Conservation (phyloP, 2,888 invertebrate species). For the Drosophila acutilabella region DNA sequence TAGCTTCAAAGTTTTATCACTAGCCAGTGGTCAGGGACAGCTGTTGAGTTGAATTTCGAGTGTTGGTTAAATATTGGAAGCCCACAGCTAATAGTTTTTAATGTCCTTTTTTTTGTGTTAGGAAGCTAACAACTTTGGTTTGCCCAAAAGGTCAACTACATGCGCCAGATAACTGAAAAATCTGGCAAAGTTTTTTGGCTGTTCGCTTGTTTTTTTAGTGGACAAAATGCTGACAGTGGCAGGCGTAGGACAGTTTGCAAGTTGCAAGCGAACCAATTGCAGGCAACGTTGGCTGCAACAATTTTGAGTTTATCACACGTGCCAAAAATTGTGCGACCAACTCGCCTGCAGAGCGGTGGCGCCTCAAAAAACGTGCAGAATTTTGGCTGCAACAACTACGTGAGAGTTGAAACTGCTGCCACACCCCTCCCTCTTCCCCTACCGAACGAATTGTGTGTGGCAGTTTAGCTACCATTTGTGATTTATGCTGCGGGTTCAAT, state of each 20-base stretch:
- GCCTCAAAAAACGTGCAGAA: slow-evolving; percentile 51
- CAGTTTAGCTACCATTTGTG: slow-evolving; percentile 50
- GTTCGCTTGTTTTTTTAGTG: slow-evolving; percentile 17
- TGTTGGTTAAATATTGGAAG: slow-evolving; percentile 39
- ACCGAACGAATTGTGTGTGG: slow-evolving; percentile 7
- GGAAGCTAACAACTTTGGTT: slow-evolving; percentile 29
- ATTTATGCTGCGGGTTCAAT: slow-evolving; percentile 76
- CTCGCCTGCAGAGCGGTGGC: slow-evolving; percentile 53
- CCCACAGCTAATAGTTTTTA: slow-evolving; percentile 74
- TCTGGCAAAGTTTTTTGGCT: slow-evolving; percentile 53
- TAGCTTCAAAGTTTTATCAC: slow-evolving; percentile 1
- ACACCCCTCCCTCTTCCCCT: neutral
- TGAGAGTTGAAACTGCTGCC: slow-evolving; percentile 56
- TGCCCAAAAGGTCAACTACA: slow-evolving; percentile 73
- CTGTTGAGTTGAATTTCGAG: neutral
- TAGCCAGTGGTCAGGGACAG: neutral
- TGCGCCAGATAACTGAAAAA: slow-evolving; percentile 71
- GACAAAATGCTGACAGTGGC: slow-evolving; percentile 66
- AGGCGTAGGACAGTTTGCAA: slow-evolving; percentile 17
- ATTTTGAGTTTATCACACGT: slow-evolving; percentile 79
- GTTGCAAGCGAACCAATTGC: slow-evolving; percentile 48
- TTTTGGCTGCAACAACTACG: slow-evolving; percentile 52
- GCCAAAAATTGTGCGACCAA: slow-evolving; percentile 77
- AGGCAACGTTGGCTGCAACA: slow-evolving; percentile 61
- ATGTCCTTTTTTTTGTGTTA: slow-evolving; percentile 38